A percentile compares a stretch with the other conserved stretches of the same genome.
Conservation (phyloP, 2,888 invertebrate genomes). For the Eupsilia transversa region DNA sequence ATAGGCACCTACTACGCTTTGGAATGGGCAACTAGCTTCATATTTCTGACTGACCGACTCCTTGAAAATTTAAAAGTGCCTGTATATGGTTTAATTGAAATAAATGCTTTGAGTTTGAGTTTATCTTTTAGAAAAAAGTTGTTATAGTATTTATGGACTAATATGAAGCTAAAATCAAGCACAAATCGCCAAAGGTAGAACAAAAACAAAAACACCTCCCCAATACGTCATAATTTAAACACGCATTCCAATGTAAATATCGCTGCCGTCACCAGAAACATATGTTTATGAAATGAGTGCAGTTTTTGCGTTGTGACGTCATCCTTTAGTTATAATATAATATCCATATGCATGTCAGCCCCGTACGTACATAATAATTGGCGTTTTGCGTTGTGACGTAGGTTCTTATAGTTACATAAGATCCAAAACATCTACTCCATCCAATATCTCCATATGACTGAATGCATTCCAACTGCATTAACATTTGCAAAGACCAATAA, state of each 20-base stretch:
- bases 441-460: neutral
- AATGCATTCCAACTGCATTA: neutral
- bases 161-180: too few relatives aligned
- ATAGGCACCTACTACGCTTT: too few relatives aligned
- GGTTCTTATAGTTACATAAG: neutral
- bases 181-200: neutral
- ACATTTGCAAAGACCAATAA: neutral
- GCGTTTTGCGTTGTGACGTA: neutral
- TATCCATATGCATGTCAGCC: too few relatives aligned
- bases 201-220: neutral
- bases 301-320: conserved; percentile 6
- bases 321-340: neutral
- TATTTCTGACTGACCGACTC: too few relatives aligned
- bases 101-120: too few relatives aligned
- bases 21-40: too few relatives aligned
- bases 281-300: conserved; percentile 18
- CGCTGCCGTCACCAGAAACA: neutral
- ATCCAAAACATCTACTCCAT: neutral
- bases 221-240: too few relatives aligned
- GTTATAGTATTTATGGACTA: too few relatives aligned
- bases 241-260: neutral
- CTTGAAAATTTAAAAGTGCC: too few relatives aligned
- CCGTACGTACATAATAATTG: neutral
- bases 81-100: too few relatives aligned
- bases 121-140: too few relatives aligned